A percentile compares a stretch with the other conserved stretches of the same genome.
Conservation (phyloP, 2,888 invertebrate species). For the Pseudeuparius sepicola region DNA sequence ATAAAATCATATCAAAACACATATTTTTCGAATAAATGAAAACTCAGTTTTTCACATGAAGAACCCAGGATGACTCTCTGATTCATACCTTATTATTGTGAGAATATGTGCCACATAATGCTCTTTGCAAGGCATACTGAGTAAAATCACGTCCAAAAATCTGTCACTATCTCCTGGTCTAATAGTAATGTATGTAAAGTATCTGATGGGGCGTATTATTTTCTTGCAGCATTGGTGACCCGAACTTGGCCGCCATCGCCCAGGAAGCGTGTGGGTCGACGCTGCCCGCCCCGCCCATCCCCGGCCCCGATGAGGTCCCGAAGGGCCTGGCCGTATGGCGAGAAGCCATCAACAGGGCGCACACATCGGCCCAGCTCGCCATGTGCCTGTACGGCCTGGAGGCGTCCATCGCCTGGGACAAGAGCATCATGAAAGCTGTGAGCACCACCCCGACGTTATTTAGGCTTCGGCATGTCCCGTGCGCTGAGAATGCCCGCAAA, state of each 20-base stretch:
- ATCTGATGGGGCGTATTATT: no score
- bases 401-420: constrained; percentile 94
- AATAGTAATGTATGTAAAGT: no score
- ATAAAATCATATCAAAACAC: no score
- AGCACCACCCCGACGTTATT: constrained; percentile 43
- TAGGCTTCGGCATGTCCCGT: constrained; percentile 36
- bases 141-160: no score
- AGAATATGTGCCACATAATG: no score
- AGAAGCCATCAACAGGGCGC: constrained; percentile 73
- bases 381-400: constrained; percentile 85
- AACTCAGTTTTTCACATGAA: no score
- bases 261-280: constrained; percentile 33
- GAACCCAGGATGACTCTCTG: no score
- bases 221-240: constrained; percentile 44
- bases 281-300: constrained; percentile 11
- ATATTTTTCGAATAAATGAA: no score
- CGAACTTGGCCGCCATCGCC: constrained; percentile 50
- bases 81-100: no score
- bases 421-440: constrained; percentile 99
- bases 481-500: constrained; percentile 41
- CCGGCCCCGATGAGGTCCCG: constrained; percentile 44
- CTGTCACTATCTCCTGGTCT: no score
- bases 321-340: constrained; percentile 82
- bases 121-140: no score
- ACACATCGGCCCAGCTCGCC: constrained; percentile 82